A percentile compares a stretch with the other conserved stretches of the same genome.
Evolutionary conservation across 2,797 vertebrate genomes (phyloP).

Genomic region (Dermochelys coriacea): DNA sequence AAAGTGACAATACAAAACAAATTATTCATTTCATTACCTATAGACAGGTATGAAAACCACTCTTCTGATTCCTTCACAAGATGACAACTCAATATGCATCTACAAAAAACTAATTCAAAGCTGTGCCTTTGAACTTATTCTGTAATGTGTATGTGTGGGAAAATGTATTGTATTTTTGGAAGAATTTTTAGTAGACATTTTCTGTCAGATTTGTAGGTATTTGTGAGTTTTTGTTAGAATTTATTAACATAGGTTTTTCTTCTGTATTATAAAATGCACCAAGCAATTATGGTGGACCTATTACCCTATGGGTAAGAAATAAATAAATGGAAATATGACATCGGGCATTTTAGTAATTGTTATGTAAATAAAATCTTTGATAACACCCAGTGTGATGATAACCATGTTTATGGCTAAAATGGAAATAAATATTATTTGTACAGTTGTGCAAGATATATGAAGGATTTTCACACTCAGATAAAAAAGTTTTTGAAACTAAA

Average conservation of each 20-base stretch:
- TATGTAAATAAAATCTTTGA: slow-evolving; percentile 98
- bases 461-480: slow-evolving; percentile 87
- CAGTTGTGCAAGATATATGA: slow-evolving; percentile 86
- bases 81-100: slow-evolving; percentile 78
- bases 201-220: slow-evolving; percentile 92
- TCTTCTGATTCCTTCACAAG: slow-evolving; percentile 73
- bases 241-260: slow-evolving; percentile 95
- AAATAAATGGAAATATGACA: slow-evolving; percentile 96
- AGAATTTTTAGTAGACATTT: slow-evolving; percentile 87
- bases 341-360: slow-evolving; percentile 92
- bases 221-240: slow-evolving; percentile 90
- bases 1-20: slow-evolving; percentile 69
- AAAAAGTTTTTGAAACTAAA: slow-evolving; percentile 75
- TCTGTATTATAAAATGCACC: slow-evolving; percentile 97
- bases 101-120: slow-evolving; percentile 80
- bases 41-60: slow-evolving; percentile 72
- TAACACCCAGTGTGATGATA: slow-evolving; percentile 90
- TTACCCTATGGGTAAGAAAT: slow-evolving; percentile 99
- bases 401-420: slow-evolving; percentile 88
- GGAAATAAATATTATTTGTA: slow-evolving; percentile 89
- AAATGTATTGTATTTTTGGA: slow-evolving; percentile 87
- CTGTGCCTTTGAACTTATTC: slow-evolving; percentile 88
- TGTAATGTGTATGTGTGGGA: slow-evolving; percentile 86
- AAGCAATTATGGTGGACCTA: slow-evolving; percentile 96
- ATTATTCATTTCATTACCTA: slow-evolving; percentile 66